Percentiles rank a stretch among this genome's conserved stretches.
phyloP scores from a whole-genome alignment of 1,140 invertebrate species.

The Halictus rubicundus region DNA sequence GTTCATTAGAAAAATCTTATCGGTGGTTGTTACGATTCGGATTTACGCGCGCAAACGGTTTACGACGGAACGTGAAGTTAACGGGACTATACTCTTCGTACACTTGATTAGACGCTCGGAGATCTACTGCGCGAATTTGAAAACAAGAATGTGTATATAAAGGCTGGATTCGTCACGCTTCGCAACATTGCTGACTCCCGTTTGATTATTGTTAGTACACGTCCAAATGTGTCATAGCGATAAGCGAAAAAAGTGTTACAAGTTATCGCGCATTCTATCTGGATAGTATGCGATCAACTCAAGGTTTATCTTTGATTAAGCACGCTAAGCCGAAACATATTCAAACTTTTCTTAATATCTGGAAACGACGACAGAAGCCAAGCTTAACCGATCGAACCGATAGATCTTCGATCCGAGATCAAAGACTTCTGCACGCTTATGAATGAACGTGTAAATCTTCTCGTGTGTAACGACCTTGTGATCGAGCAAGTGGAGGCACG shows the following conservation, averaged over 20 bases:
- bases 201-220: background rate
- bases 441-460: no score
- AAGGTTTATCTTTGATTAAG: no score
- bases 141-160: background rate
- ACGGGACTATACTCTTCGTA: background rate
- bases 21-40: background rate
- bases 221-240: background rate
- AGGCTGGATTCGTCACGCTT: constrained; percentile 13
- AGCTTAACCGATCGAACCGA: no score
- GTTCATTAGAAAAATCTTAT: background rate
- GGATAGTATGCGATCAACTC: background rate
- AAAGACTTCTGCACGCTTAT: no score
- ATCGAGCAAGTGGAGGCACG: no score
- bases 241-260: background rate
- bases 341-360: no score
- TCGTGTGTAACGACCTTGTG: no score
- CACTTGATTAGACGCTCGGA: background rate
- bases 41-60: background rate
- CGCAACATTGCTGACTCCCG: background rate
- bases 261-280: background rate
- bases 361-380: no score
- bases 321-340: no score
- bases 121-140: background rate
- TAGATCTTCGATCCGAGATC: no score
- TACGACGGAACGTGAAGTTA: no score